These are phyloP conservation scores for Heliopora coerulea DNA, from an alignment of 92 coral and sea anemone genomes.

Conservation along the genomic window DNA sequence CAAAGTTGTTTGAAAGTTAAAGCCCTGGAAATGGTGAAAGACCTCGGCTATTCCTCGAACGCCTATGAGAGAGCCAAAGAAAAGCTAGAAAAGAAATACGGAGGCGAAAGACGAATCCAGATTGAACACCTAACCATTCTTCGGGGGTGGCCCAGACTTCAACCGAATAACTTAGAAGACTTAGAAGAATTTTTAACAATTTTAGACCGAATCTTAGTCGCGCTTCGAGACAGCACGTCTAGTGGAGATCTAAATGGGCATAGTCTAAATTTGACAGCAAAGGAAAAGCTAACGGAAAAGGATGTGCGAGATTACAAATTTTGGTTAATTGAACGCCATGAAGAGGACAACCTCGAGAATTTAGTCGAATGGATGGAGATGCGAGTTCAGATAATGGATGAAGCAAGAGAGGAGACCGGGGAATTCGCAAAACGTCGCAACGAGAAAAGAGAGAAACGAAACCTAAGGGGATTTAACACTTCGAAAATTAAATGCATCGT, in stretches of 20 bases:
- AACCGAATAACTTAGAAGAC: background rate
- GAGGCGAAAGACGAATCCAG: background rate
- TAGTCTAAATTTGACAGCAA: slow-evolving; percentile 43
- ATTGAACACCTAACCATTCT: background rate
- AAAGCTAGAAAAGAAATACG: background rate
- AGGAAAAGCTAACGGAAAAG: slow-evolving; percentile 40
- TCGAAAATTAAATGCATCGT: slow-evolving; percentile 19
- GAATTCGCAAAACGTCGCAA: slow-evolving; percentile 4
- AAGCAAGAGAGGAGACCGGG: slow-evolving; percentile 36
- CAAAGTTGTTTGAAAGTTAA: background rate
- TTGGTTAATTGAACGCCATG: slow-evolving; percentile 22
- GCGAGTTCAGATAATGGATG: slow-evolving; percentile 38
- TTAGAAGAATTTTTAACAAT: slow-evolving; percentile 4
- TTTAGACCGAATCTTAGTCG: slow-evolving; percentile 9
- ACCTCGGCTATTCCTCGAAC: slow-evolving; percentile 1
- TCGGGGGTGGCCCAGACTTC: background rate
- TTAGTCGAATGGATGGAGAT: slow-evolving; percentile 43
- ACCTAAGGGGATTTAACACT: slow-evolving; percentile 9
- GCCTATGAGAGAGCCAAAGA: too few species aligned
- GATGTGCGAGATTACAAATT: slow-evolving; percentile 33
- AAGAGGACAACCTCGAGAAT: slow-evolving; percentile 19
- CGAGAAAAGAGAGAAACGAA: slow-evolving; percentile 1
- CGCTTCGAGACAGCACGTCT: background rate
- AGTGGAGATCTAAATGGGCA: slow-evolving; percentile 12
- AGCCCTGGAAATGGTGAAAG: background rate